Conservation (phyloP, 2,113 vertebrate genomes). For the Takifugu flavidus region DNA sequence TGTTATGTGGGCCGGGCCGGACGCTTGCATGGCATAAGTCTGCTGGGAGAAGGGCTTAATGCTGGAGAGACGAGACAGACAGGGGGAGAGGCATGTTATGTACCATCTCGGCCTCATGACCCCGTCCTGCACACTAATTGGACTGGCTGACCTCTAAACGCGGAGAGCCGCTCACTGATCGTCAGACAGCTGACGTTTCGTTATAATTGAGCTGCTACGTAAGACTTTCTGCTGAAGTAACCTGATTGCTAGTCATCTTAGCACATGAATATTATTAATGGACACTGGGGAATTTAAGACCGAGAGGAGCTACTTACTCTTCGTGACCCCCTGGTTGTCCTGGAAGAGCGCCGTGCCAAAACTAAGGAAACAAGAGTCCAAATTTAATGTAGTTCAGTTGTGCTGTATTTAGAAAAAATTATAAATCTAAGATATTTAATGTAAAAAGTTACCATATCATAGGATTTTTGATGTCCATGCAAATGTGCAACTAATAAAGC, state of each 20-base stretch:
- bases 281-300: not conserved
- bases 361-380: constrained; percentile 68
- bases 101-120: constrained; percentile 43
- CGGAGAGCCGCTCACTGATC: constrained; percentile 26
- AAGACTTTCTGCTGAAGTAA: constrained; percentile 38
- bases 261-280: constrained; percentile 25
- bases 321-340: constrained; percentile 86
- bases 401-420: no score
- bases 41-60: constrained; percentile 95
- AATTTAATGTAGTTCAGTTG: not conserved
- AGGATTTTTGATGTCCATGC: no score
- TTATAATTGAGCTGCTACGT: constrained; percentile 45
- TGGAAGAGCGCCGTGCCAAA: constrained; percentile 88
- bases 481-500: no score
- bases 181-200: constrained; percentile 56
- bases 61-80: constrained; percentile 69
- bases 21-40: constrained; percentile 84
- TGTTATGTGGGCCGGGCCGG: constrained; percentile 81
- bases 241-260: constrained; percentile 33
- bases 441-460: no score
- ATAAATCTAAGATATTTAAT: no score
- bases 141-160: constrained; percentile 51
- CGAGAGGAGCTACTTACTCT: constrained; percentile 79
- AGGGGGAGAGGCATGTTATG: constrained; percentile 52
- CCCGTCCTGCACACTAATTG: constrained; percentile 59